A percentile compares a stretch with the other conserved stretches of the same genome.
Conservation (phyloP, 2,797 vertebrate genomes). For the Poeciliopsis turneri region DNA sequence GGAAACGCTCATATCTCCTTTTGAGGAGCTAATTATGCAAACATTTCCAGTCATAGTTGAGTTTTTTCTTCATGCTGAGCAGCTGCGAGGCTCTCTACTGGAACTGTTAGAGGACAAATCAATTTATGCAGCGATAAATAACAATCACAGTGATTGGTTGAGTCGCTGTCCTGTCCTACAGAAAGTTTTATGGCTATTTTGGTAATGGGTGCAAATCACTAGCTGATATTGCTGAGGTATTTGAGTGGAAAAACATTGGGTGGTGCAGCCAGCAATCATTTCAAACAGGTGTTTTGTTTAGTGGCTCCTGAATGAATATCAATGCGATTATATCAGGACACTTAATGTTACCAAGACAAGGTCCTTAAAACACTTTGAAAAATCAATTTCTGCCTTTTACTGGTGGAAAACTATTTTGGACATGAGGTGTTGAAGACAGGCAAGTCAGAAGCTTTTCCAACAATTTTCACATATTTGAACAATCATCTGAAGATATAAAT, state of each 20-base stretch:
- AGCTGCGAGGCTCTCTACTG: neutral
- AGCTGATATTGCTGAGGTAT: slow-evolving; percentile 1
- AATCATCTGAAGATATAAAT: slow-evolving; percentile 50
- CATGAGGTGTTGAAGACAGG: neutral
- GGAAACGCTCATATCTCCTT: slow-evolving; percentile 39
- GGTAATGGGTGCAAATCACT: slow-evolving; percentile 12
- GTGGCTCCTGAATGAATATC: neutral
- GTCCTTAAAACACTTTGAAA: neutral
- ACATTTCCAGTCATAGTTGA: slow-evolving; percentile 1
- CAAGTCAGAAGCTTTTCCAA: slow-evolving; percentile 5
- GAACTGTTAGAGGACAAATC: slow-evolving; percentile 10
- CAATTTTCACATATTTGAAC: slow-evolving; percentile 60
- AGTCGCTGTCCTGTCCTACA: slow-evolving; percentile 16
- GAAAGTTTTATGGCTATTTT: slow-evolving; percentile 21
- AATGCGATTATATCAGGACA: neutral
- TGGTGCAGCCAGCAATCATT: neutral
- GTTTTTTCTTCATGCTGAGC: neutral
- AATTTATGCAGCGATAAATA: neutral
- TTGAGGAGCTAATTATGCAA: neutral
- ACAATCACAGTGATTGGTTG: slow-evolving; percentile 3
- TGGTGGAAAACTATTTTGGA: neutral
- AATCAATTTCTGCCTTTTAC: neutral
- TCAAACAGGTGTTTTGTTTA: neutral
- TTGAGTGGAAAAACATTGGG: neutral
- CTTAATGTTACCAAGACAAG: neutral